Evolutionary conservation across 1,140 invertebrate genomes (phyloP), one percentile per base, ranked within the genome.

Genomic region (Spodoptera litura): DNA sequence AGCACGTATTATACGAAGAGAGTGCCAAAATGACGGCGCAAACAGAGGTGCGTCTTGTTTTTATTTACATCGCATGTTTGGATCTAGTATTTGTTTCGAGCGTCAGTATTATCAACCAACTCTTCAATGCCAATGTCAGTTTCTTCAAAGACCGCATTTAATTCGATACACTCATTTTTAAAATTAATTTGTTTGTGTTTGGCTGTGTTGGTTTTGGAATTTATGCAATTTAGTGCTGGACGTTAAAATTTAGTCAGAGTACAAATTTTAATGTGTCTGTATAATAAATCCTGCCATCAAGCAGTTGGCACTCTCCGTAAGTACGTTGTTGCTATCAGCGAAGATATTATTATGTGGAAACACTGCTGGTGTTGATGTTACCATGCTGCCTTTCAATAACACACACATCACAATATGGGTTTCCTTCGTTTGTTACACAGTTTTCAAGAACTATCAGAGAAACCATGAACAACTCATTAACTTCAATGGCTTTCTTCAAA

Each of bases 11-110:
- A 49, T 51, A 77, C 51, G 74, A 52, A 77, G 74, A 79, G 52
- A 81, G 78, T 81, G 78, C 84, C 80, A 86, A 79, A 51, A 82
- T 80, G 83, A 70, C 79, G 73, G 27, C 55, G 27, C 72, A 59
- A 75, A 72, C 61, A 56, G 68, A 84, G 84, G 84, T 85, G 84
- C 80, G 82, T 82, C 55, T 76, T 84, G 83, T 86, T 84, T 83
- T 83, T 86, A 81, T 83, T 84, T 84, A 82, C 80, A 71, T 64
- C 4, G 20, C 27, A 53, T 38, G 56, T 59, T 31, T 6, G 38
- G 38, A 44, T 44, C 6, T 44, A 44, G 9, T 44, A 70, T 66
- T 58, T 73, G 10, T 73, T 73, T 73, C 3, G 4, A 8, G 25
- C 38, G 38, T 44, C 9, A 44, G 38, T 44, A 44, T 10, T 52